These are phyloP conservation scores for Psittacula derbiana DNA, from an alignment of 2,797 vertebrate genomes.

Conservation along the genomic window DNA sequence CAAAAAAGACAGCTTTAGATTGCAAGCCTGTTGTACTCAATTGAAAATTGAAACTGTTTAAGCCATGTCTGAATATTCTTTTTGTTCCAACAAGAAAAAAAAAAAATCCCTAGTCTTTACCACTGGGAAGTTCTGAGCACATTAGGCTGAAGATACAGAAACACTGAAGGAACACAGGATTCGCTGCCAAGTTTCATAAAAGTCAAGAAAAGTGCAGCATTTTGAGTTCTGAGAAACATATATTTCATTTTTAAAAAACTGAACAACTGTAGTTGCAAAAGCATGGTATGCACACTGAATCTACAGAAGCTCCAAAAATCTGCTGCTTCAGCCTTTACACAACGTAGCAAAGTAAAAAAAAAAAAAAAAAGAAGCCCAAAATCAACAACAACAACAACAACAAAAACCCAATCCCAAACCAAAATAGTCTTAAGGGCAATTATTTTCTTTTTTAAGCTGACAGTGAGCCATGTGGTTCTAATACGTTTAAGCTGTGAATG, in stretches of 20 bases:
- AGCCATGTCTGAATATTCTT: not conserved
- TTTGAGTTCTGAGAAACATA: not conserved
- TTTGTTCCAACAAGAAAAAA: not conserved
- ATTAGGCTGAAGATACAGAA: not conserved
- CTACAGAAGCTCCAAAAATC: slow-evolving; percentile 9
- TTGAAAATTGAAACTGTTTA: not conserved
- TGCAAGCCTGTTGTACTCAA: not conserved
- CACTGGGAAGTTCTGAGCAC: not conserved
- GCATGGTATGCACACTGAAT: rapidly evolving
- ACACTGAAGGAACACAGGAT: not conserved
- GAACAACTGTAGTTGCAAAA: not conserved
- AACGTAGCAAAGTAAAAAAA: not conserved
- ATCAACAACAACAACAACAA: not conserved
- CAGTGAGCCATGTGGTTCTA: slow-evolving; percentile 40
- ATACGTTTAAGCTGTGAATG: slow-evolving; percentile 41
- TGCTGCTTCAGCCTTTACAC: slow-evolving; percentile 39
- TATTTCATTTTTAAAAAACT: not conserved
- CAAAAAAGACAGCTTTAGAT: not conserved
- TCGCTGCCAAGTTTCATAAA: not conserved
- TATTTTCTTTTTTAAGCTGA: not conserved
- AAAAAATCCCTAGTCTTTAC: not conserved
- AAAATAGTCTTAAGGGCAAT: not conserved
- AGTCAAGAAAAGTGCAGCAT: not conserved
- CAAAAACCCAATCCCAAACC: not conserved
- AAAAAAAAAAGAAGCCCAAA: not conserved